These are phyloP conservation scores for Cladorhizidae sp. DNA, from an alignment of 37 sponge, comb jelly and placozoan genomes.

Conservation along the genomic window DNA sequence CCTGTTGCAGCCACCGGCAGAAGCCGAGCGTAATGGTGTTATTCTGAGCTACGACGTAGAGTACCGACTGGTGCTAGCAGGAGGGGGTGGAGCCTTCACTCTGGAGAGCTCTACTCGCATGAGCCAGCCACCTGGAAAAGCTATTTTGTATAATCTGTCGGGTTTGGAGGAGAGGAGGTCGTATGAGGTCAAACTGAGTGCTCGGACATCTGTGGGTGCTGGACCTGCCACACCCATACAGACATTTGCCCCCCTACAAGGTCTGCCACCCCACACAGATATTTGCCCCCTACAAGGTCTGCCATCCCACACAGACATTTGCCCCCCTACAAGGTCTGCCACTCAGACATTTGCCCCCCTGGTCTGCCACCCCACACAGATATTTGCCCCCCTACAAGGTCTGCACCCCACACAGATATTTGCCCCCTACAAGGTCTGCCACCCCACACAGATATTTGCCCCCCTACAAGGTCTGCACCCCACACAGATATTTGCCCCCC, in stretches of 20 bases:
- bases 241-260: neutral
- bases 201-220: constrained; percentile 40
- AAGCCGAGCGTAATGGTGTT: constrained; percentile 46
- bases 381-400: too few relatives aligned
- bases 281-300: too few relatives aligned
- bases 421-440: too few relatives aligned
- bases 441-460: too few relatives aligned
- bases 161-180: constrained; percentile 17
- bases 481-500: too few relatives aligned
- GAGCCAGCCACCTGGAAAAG: neutral
- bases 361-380: too few relatives aligned
- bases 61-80: constrained; percentile 33
- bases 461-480: too few relatives aligned
- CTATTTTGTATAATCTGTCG: neutral
- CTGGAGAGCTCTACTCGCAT: neutral
- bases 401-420: too few relatives aligned
- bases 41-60: constrained; percentile 46
- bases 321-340: too few relatives aligned
- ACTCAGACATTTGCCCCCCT: too few relatives aligned
- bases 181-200: constrained; percentile 51
- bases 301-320: too few relatives aligned
- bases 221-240: constrained; percentile 36
- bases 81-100: neutral
- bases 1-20: constrained; percentile 25
- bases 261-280: too few relatives aligned